A percentile compares a stretch with the other conserved stretches of the same genome.
Evolutionary conservation across 2,113 vertebrate genomes (phyloP).

Genomic region (Pteropus alecto): DNA sequence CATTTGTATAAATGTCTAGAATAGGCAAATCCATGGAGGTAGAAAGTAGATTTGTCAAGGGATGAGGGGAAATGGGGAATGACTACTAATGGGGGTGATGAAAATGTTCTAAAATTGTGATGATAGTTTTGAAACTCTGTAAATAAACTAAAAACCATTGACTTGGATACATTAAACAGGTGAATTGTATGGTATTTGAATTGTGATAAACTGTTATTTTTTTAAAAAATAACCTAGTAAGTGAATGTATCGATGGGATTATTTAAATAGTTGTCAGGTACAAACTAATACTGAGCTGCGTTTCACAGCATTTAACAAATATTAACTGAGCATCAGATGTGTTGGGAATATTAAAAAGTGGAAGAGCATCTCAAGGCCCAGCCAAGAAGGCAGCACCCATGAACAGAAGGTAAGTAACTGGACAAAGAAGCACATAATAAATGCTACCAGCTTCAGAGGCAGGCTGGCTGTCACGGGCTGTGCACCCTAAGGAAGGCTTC

Average conservation of each 20-base stretch:
- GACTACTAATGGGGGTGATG: background rate
- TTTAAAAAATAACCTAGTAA: background rate
- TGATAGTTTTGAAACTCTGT: background rate
- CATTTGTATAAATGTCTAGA: background rate
- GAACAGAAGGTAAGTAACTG: background rate
- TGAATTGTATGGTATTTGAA: background rate
- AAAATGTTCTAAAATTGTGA: background rate
- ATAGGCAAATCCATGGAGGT: background rate
- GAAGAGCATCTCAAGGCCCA: background rate
- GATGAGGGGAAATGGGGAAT: background rate
- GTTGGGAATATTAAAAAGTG: background rate
- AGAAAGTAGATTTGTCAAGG: background rate
- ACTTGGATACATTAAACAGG: background rate
- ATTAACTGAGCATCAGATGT: background rate
- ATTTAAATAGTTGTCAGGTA: background rate
- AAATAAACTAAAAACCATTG: background rate
- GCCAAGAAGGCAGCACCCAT: background rate
- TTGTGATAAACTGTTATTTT: background rate
- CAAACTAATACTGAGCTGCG: background rate
- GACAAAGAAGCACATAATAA: background rate
- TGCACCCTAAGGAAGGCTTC: background rate
- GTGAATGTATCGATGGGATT: background rate
- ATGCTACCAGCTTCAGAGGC: background rate
- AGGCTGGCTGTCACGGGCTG: background rate
- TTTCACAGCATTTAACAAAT: constrained; percentile 16